A percentile compares a stretch with the other conserved stretches of the same genome.
Conservation (phyloP, 2,113 vertebrate genomes). For the Phalacrocorax carbo region DNA sequence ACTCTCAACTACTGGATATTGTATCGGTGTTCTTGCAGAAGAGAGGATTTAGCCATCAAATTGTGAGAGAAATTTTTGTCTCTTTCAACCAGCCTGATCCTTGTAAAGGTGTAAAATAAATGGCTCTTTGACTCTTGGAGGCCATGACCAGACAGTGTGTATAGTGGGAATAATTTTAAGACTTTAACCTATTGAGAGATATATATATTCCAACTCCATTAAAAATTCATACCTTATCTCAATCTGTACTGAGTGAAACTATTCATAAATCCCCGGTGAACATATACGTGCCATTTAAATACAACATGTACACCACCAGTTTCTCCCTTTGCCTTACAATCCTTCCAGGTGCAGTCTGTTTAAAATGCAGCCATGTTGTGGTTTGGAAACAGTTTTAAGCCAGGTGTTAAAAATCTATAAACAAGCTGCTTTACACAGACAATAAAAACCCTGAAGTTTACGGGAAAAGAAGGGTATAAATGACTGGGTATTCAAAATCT, state of each 20-base stretch:
- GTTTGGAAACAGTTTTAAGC: neutral
- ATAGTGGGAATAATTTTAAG: neutral
- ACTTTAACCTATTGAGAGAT: neutral
- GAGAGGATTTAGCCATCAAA: neutral
- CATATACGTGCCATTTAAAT: neutral
- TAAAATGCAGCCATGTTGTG: neutral
- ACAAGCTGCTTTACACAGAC: neutral
- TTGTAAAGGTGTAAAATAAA: constrained; percentile 5
- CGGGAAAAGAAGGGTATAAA: neutral
- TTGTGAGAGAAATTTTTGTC: neutral
- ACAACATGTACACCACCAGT: neutral
- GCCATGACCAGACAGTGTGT: neutral
- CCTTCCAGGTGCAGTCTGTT: neutral
- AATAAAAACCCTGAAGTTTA: neutral
- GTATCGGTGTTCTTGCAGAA: constrained; percentile 11
- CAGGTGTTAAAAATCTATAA: neutral
- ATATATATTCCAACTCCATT: neutral
- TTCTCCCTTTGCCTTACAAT: neutral
- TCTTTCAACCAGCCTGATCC: neutral
- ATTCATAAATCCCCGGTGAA: neutral
- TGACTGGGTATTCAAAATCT: neutral
- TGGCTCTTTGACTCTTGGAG: neutral
- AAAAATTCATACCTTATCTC: neutral
- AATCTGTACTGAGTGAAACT: neutral
- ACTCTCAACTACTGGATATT: neutral